Base-by-base conservation (phyloP, 1,140 invertebrate species). In the Lordiphosa collinella region DNA sequence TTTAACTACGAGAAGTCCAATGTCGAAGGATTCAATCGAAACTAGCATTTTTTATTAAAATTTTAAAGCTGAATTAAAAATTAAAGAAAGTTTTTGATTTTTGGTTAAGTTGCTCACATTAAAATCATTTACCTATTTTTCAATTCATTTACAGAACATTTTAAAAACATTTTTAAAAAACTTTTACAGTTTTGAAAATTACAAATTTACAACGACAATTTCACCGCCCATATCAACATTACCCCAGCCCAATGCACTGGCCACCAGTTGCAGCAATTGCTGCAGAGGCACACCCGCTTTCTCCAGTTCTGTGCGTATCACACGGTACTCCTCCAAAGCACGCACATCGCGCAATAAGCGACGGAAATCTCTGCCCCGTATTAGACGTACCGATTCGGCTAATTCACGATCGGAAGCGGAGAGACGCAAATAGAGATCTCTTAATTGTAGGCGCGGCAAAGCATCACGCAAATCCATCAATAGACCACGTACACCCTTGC, bases 281-380 rank as follows among this genome's bases (percentile, higher is more conserved):
- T 64, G 71, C 14, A 82, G 16, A 0, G 75, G 76, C 1, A 67
- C 56, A 8, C 71, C 71, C 0, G 61, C 51, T 25, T 66, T 61
- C 10, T 62, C 47, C 22, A 80, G 51, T 2, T 58, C 41, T 0
- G 12, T 25, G 3, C 52, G 44, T 18, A 79, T 31, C 4, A 13
- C 43, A 1, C 36, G 46, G 40, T 82, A 79, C 46, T 79, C 76
- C 18, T 63, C 53, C 25, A 75, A 16, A 7, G 8, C 25, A 4
- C 75, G 70, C 4, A 75, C 44, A 18, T 66, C 66, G 11, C 56
- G 36, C 3, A 80, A 38, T 1, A 80, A 9, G 0, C 57, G 61
- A 0, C 75, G 70, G 57, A 80, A 80, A 16, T 76, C 57, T 1
- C 32, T n/a, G 41, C 76, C 44, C 8, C 76, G 66, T 1, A 76